Evolutionary conservation across 2,797 vertebrate genomes (phyloP), one percentile per base, ranked within the genome.

Genomic region (Sebastes cheni): DNA sequence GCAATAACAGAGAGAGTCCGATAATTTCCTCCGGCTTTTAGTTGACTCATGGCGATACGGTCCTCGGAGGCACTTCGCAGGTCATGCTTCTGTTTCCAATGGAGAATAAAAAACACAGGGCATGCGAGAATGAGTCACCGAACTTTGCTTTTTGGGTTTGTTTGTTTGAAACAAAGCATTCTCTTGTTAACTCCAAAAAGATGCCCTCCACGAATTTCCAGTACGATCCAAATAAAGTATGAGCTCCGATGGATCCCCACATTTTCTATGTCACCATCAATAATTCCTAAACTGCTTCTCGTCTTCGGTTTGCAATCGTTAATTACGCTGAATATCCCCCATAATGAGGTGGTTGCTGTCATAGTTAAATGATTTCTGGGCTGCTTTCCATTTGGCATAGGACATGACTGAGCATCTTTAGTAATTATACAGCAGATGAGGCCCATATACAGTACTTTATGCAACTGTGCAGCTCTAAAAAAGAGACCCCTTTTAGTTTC

Each of bases 281-380:
- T 79, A 78, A 79, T 72, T 52, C 67, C 30, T 67, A 55, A 86
- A 83, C 81, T 79, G 23, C 75, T 75, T 76, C 62, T 81, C n/a
- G 36, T 79, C 81, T 88, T 84, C 22, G 23, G 60, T 86, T 88
- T 81, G 67, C 70, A 72, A 46, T 81, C 72, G 77, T 91, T 91
- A 90, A 89, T 88, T 81, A 82, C 80, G 56, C 59, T 60, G 70
- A 87, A 85, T 77, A 70, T 85, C 66, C 34, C 75, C 22, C 46
- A 34, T 92, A 90, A 94, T 89, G 86, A 92, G 87, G 70, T 79
- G 42, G 84, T 69, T 55, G 77, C 84, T 88, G 87, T 85, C 87
- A 87, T 85, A 90, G 86, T 86, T 90, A 60, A 74, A 75, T 84
- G 72, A 84, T 87, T 91, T 92, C 87, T 90, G 88, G 90, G 89